Base-by-base conservation (phyloP, 2,888 invertebrate species). In the Diarsia dahlii region DNA sequence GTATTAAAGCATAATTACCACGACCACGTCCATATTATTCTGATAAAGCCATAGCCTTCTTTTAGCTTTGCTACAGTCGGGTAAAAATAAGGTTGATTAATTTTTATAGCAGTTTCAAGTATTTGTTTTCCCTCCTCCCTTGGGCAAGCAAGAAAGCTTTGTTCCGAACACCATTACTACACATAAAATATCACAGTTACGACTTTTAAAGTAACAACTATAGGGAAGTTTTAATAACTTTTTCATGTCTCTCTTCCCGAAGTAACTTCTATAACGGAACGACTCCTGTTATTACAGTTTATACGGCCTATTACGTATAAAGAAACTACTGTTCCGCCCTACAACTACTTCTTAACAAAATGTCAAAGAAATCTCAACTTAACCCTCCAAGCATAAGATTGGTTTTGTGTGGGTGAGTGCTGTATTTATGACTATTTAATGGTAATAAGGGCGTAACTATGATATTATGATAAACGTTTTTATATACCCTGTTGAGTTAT, bases 271-370 rank as follows among this genome's bases (percentile, higher is more conserved):
- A 64, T 60, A 66, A 71, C 62, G n/a, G 28, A 76, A 83, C 67
- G 71, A 65, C 46, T 72, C 54, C 60, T 75, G 72, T 82, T 82
- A 82, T 73, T 75, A 79, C 72, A 80, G 67, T 76, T 82, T 82
- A 82, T 81, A 81, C 75, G 60, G 70, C 83, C 72, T 82, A 73
- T 68, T 65, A 75, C 67, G 74, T 60, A 72, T 70, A 72, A 71
- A 82, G 60, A 75, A 79, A 82, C 83, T 82, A 82, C 83, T 64
- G 20, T 79, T 64, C 50, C 56, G 70, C n/a, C 74, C 68, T 75
- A 68, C 39, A 75, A 72, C 48, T 75, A 72, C 75, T 68, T 13
- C 62, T 70, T 20, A 48, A 52, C 10, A 12, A 0, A 23, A 34
- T 46, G 23, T 13, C n/a, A 71, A 52, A 20, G 28, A 15, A 83